Percentiles rank a stretch among this genome's conserved stretches.
Evolutionary conservation across 2,113 vertebrate genomes (phyloP).

Genomic region (Gobiocypris rarus): DNA sequence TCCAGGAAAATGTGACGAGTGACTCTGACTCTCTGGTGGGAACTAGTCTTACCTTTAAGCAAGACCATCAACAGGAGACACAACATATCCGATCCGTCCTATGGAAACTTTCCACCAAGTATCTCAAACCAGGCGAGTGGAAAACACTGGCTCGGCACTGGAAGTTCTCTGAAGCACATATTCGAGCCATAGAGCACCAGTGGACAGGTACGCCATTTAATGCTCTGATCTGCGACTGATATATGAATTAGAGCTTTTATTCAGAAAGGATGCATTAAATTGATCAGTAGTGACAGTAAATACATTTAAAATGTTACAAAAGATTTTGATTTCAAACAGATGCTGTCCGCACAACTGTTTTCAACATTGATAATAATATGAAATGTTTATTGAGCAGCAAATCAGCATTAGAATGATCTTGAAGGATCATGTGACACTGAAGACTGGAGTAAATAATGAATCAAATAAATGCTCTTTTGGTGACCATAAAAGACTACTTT

Average conservation of each 20-base stretch:
- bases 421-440: not conserved
- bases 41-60: conserved; percentile 82
- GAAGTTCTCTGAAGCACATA: conserved; percentile 85
- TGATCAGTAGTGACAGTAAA: too few species aligned
- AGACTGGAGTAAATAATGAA: not conserved
- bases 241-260: too few species aligned
- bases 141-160: conserved; percentile 85
- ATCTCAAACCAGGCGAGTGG: conserved; percentile 84
- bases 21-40: conserved; percentile 68
- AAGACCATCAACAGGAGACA: conserved; percentile 83
- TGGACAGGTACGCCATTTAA: conserved; percentile 82
- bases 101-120: conserved; percentile 85
- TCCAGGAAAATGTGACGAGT: conserved; percentile 75
- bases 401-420: not conserved
- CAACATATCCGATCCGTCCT: conserved; percentile 84
- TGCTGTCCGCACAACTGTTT: too few species aligned
- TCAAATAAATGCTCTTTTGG: too few species aligned
- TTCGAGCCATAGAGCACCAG: conserved; percentile 86
- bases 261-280: too few species aligned
- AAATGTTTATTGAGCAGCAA: not conserved
- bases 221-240: not conserved
- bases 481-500: too few species aligned
- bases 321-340: too few species aligned
- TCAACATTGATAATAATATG: not conserved
- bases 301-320: too few species aligned